Evolutionary conservation across 2,888 invertebrate genomes (phyloP).

Genomic region (Machimus rusticus): DNA sequence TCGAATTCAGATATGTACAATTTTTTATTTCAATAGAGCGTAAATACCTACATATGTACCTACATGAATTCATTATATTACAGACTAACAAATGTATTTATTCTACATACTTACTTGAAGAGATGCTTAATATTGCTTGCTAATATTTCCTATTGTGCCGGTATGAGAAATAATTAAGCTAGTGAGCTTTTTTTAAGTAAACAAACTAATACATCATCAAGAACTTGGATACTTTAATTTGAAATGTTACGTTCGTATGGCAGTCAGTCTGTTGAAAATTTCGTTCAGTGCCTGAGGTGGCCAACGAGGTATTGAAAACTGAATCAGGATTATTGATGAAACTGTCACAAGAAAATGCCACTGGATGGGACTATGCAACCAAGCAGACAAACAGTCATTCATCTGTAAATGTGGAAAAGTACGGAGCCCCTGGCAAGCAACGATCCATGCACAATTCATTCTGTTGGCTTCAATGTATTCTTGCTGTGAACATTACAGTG

Average conservation of each 20-base stretch:
- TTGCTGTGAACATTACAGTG: background rate
- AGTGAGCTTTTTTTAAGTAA: background rate
- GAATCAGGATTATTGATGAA: slow-evolving; percentile 51
- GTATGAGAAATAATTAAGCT: background rate
- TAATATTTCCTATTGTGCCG: background rate
- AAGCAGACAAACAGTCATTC: slow-evolving; percentile 51
- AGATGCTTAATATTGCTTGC: no score
- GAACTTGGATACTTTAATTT: slow-evolving; percentile 20
- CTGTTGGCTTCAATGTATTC: slow-evolving; percentile 12
- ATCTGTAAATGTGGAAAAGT: slow-evolving; percentile 50
- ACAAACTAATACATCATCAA: slow-evolving; percentile 15
- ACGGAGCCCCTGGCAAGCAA: slow-evolving; percentile 41
- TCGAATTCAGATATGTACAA: no score
- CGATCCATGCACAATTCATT: slow-evolving; percentile 33
- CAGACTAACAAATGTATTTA: no score
- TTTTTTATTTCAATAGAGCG: no score
- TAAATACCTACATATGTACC: no score
- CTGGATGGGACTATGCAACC: slow-evolving; percentile 51
- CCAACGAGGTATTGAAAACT: slow-evolving; percentile 48
- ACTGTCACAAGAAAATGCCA: slow-evolving; percentile 52
- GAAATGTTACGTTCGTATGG: slow-evolving; percentile 24
- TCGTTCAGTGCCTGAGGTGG: background rate
- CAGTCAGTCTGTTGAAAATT: slow-evolving; percentile 21
- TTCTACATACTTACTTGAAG: no score
- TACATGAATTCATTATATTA: no score